Percentiles rank a stretch among this genome's conserved stretches.
These are phyloP conservation scores for Lysiphlebus fabarum DNA, from an alignment of 1,140 invertebrate genomes.

Conservation along the genomic window DNA sequence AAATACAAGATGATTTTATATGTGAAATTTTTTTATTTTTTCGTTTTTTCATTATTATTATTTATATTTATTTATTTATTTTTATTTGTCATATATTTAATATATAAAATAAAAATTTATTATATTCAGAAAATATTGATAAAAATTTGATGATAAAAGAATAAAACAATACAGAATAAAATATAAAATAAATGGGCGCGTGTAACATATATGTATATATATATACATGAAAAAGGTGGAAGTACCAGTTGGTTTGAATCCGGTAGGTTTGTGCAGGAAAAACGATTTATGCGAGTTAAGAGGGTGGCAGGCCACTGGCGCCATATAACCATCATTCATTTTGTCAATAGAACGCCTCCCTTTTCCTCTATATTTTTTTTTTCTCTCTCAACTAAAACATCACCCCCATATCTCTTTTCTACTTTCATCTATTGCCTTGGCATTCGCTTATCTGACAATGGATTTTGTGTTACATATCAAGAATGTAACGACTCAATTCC, in stretches of 20 bases:
- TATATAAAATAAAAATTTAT: not conserved
- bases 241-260: constrained; percentile 21
- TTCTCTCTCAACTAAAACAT: not conserved
- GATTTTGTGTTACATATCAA: constrained; percentile 37
- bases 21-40: too few species aligned
- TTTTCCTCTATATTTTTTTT: not conserved
- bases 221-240: constrained; percentile 20
- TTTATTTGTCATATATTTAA: too few species aligned
- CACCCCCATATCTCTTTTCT: not conserved
- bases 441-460: constrained; percentile 31
- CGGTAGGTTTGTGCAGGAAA: constrained; percentile 16
- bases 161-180: constrained; percentile 10
- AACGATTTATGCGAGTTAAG: constrained; percentile 42
- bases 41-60: too few species aligned
- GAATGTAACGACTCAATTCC: not conserved
- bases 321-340: constrained; percentile 50
- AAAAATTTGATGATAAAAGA: constrained; percentile 12
- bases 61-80: too few species aligned
- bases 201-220: not conserved
- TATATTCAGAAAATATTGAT: not conserved
- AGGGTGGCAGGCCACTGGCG: constrained; percentile 34
- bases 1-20: not conserved
- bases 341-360: constrained; percentile 43
- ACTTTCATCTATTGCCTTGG: too few species aligned
- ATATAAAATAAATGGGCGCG: not conserved